Evolutionary conservation across 1,140 invertebrate genomes (phyloP), one percentile per base, ranked within the genome.

Genomic region (Brachionus calyciflorus): DNA sequence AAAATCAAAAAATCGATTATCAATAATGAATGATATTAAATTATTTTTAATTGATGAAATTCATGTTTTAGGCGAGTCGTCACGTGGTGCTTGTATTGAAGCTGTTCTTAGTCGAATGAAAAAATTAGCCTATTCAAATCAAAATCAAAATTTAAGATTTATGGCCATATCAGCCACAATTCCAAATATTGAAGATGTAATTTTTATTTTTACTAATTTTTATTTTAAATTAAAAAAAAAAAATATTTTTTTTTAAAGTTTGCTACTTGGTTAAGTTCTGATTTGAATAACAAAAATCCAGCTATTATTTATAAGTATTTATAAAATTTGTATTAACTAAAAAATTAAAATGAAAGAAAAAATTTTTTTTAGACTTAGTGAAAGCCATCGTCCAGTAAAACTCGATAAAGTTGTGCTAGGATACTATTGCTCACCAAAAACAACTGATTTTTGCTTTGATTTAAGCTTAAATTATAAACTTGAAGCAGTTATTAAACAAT

Each of bases 101-200:
- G 90, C 90, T 3, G 89, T 92, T 21, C 88, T 92, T 14, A 91
- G 89, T 78, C 83, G 91, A 63, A 90, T 91, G 89, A 91, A 91
- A 83, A 89, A 88, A 69, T 81, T 28, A 80, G 80, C 7, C 49
- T 68, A 2, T 53, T 17, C 24, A 77, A 77, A 17, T 48, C 49
- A 65, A 44, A 12, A 44, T 12, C 33, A 7, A 44, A 24, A n/a
- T 7, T 79, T 90, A n/a, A 82, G 91, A 80, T 91, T 92, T 80
- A 81, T 92, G 2, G 91, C 91, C 24, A 88, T 91, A 0, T 92
- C 91, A 19, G 91, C 91, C 3, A 92, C 91, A 0, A 88, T 91
- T 77, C 89, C 90, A 44, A 93, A 93, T 81, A 88, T 89, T 48
- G 87, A 90, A 79, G 91, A 93, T 84, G 87, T 86, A 79, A 81